Evolutionary conservation across 2,113 vertebrate species (phyloP).

Genomic region (Dascyllus trimaculatus): DNA sequence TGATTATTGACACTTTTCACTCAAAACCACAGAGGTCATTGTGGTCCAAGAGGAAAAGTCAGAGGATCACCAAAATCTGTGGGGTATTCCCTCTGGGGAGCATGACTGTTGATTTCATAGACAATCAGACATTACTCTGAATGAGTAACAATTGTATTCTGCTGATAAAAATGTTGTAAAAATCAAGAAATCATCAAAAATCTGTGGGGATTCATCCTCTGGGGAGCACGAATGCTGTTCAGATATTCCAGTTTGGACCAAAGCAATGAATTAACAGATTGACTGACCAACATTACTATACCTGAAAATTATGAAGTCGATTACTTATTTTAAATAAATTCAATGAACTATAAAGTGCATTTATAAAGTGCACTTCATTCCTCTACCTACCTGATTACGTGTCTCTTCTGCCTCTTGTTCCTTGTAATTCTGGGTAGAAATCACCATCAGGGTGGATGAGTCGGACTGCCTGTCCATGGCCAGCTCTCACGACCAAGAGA

Average conservation of each 20-base stretch:
- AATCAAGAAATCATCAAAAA: neutral
- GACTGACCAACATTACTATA: neutral
- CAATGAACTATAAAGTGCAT: neutral
- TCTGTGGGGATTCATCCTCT: neutral
- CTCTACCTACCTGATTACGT: conserved; percentile 4
- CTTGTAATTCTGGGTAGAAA: conserved; percentile 82
- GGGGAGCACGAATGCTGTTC: neutral
- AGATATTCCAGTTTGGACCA: too few relatives aligned
- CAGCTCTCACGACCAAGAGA: conserved; percentile 90
- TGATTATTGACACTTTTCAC: neutral
- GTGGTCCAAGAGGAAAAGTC: neutral
- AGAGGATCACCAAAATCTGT: too few relatives aligned
- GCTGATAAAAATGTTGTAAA: neutral
- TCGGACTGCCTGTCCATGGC: conserved; percentile 89
- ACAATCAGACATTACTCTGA: neutral
- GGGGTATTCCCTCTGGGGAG: neutral
- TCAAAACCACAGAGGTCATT: neutral
- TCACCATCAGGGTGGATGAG: conserved; percentile 92
- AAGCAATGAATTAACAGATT: too few relatives aligned
- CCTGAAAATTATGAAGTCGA: neutral
- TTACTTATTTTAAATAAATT: neutral
- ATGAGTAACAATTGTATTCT: neutral
- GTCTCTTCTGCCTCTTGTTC: conserved; percentile 9
- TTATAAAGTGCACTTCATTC: neutral
- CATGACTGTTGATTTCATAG: neutral